Percentiles rank a stretch among this genome's conserved stretches.
These are phyloP conservation scores for Melanotaenia parkinsoni DNA, from an alignment of 2,797 vertebrate genomes.

Conservation along the genomic window DNA sequence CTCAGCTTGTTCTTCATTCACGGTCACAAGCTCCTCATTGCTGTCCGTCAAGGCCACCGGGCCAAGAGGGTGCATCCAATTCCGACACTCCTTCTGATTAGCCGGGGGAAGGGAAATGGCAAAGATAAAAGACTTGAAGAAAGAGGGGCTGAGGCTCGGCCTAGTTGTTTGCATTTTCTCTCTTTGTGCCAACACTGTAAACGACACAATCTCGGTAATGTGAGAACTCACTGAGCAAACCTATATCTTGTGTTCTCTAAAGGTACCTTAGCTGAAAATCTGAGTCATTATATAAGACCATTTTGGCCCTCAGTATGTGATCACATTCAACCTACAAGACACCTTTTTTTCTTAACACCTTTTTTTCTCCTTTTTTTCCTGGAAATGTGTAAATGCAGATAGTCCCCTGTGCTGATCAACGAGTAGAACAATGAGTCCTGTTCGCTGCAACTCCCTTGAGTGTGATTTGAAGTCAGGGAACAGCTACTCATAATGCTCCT, in stretches of 20 bases:
- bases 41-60: slow-evolving; percentile 52
- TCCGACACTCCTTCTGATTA: slow-evolving; percentile 49
- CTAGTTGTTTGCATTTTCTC: slow-evolving; percentile 33
- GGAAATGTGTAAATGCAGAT: slow-evolving; percentile 35
- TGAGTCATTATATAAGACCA: neutral
- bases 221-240: slow-evolving; percentile 10
- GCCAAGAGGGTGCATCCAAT: slow-evolving; percentile 50
- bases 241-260: neutral
- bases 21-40: slow-evolving; percentile 45
- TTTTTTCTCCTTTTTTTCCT: slow-evolving; percentile 7
- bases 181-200: slow-evolving; percentile 1
- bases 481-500: slow-evolving; percentile 71
- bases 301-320: slow-evolving; percentile 18
- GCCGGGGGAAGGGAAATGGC: slow-evolving; percentile 32
- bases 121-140: slow-evolving; percentile 55
- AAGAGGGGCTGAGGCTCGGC: slow-evolving; percentile 26
- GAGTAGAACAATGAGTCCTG: slow-evolving; percentile 55
- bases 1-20: slow-evolving; percentile 65
- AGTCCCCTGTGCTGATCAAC: slow-evolving; percentile 61
- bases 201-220: slow-evolving; percentile 4
- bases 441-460: slow-evolving; percentile 58
- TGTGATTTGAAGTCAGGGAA: slow-evolving; percentile 68
- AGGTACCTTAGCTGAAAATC: neutral
- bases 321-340: neutral
- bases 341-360: neutral